Conservation (phyloP, 2,888 invertebrate genomes). For the Drosophila pseudotalamancana region DNA sequence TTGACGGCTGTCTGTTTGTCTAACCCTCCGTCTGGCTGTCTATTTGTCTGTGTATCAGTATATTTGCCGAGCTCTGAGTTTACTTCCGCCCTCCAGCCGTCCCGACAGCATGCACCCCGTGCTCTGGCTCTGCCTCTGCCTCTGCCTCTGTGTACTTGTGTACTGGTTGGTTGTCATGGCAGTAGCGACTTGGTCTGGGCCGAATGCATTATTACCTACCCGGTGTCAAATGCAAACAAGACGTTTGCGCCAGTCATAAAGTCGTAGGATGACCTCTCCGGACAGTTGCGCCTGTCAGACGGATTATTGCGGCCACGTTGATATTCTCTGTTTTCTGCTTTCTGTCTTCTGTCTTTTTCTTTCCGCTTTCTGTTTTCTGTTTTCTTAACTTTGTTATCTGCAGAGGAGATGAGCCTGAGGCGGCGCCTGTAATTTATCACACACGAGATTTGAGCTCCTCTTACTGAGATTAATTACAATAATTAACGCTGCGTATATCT, state of each 20-base stretch:
- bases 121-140: slow-evolving; percentile 7
- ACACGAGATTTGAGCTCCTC: not conserved
- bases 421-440: slow-evolving; percentile 34
- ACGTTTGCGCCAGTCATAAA: slow-evolving; percentile 78
- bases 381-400: slow-evolving; percentile 51
- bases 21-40: slow-evolving; percentile 10
- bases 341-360: too few relatives aligned
- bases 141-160: not conserved
- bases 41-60: slow-evolving; percentile 7
- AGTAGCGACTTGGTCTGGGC: slow-evolving; percentile 28
- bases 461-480: not conserved
- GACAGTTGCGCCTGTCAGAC: slow-evolving; percentile 29
- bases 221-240: slow-evolving; percentile 70
- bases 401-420: slow-evolving; percentile 29
- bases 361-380: too few relatives aligned
- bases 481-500: slow-evolving; percentile 1
- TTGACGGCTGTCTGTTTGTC: slow-evolving; percentile 76
- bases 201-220: slow-evolving; percentile 77
- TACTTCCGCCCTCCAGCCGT: slow-evolving; percentile 63
- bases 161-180: slow-evolving; percentile 56
- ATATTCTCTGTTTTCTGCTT: not conserved
- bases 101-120: slow-evolving; percentile 13
- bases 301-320: slow-evolving; percentile 1
- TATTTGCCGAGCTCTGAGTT: slow-evolving; percentile 48
- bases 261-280: slow-evolving; percentile 59